Evolutionary conservation across 2,797 vertebrate genomes (phyloP), one percentile per base, ranked within the genome.

Genomic region (Xiphophorus birchmanni): DNA sequence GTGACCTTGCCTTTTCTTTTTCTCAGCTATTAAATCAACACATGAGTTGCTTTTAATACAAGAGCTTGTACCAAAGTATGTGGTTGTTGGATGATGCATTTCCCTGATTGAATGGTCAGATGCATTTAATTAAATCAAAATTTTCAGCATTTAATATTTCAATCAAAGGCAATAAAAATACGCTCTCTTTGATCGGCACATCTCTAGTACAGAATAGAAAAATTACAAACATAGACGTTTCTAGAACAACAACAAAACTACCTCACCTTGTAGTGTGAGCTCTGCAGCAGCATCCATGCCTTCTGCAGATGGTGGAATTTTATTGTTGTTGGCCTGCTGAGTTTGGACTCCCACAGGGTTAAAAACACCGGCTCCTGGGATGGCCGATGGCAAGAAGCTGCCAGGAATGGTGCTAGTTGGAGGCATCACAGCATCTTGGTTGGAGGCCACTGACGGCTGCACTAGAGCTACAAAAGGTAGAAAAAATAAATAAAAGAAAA

Each of bases 351-450:
- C 96, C 78, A 96, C 86, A 78, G 97, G 96, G 91, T 97, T 97
- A 90, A 97, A 99, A 86, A 97, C 91, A 29, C 91, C 95, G 48
- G 96, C 95, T 88, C 97, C 94, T 47, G 97, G 95, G 77, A 99
- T 95, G 0, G 95, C 92, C 2, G 95, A 92, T n/a, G 96, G 89
- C 91, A 96, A 93, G 87, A 95, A 96, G 93, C 96, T 95, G 80
- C 96, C 95, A 35, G 97, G 96, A 74, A 99, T 95, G 0, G 95
- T 91, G 86, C 95, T 95, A 76, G 96, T 95, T 40, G 97, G 97
- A 81, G 98, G 95, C 84, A 98, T 97, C 92, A 99, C 93, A 3
- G 93, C 90, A n/a, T 99, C 98, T 91, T 98, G 97, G 89, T 95
- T 82, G 87, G 95, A 95, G 60, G 95, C 91, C 85, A 98, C 91